Conservation (phyloP, 2,888 invertebrate species). For the Drosophila flavopinicola region DNA sequence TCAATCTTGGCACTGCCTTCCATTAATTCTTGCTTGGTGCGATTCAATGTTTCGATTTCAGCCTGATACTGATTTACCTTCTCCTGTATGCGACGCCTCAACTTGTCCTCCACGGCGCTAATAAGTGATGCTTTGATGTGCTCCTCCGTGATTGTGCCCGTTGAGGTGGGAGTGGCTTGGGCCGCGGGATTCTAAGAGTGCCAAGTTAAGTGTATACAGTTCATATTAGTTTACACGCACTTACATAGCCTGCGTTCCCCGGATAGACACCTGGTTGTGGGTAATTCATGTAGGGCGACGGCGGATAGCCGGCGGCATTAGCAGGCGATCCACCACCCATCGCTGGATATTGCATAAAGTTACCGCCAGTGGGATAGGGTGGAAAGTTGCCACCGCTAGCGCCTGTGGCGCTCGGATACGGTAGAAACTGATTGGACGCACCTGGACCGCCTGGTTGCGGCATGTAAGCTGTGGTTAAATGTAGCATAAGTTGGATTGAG, state of each 20-base stretch:
- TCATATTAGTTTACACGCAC: conserved; percentile 1
- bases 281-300: conserved; percentile 85
- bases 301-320: conserved; percentile 85
- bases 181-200: conserved; percentile 71
- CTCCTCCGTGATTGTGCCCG: conserved; percentile 96
- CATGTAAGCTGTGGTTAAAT: conserved; percentile 82
- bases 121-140: conserved; percentile 96
- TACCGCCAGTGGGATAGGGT: conserved; percentile 82
- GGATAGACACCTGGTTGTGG: conserved; percentile 72
- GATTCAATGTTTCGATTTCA: conserved; percentile 93
- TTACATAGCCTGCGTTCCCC: conserved; percentile 74
- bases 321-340: conserved; percentile 70
- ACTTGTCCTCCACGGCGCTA: conserved; percentile 97
- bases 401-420: conserved; percentile 85
- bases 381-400: conserved; percentile 83
- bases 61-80: conserved; percentile 96
- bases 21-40: conserved; percentile 93
- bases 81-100: conserved; percentile 93
- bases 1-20: conserved; percentile 93
- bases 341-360: conserved; percentile 84
- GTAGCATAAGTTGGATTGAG: neutral
- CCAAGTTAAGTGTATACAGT: no score
- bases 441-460: conserved; percentile 82
- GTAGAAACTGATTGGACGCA: conserved; percentile 83
- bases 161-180: conserved; percentile 85